Evolutionary conservation across 2,113 vertebrate genomes (phyloP), one percentile per base, ranked within the genome.

Genomic region (Platysteira castanea): DNA sequence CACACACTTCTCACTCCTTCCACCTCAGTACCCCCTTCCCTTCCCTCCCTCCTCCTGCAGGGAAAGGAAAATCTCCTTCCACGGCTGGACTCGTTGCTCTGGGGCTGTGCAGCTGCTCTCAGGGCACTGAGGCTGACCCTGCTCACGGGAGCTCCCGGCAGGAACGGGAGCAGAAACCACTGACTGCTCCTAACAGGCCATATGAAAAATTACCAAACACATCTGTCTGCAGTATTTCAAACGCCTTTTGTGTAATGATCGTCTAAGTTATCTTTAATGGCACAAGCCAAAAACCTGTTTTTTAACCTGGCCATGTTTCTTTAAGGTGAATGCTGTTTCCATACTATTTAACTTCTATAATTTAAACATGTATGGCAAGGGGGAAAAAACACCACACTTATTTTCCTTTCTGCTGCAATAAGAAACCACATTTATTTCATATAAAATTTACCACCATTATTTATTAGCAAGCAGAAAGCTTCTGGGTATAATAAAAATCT

Each of bases 401-500:
- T 84, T 90, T 90, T 88, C 42, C 59, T 82, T 91, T 81, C 69
- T 90, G 26, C 47, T 92, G 80, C 76, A 81, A 75, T 78, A 37
- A 81, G 73, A 84, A 82, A 77, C 39, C 52, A 84, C 50, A 92
- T 92, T 88, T 93, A 77, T 89, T 95, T 90, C 35, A 78, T 59
- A 88, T n/a, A 93, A 86, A 85, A 89, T 60, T 68, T 90, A 68
- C 37, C 77, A 85, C 54, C 37, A 50, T 96, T 96, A 96, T 95
- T 97, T 96, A 96, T 96, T 92, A 96, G 83, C 57, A 94, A 50
- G 33, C 76, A 92, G 73, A 94, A 90, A 92, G 80, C 95, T 93
- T 87, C 83, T 65, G 90, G 86, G 80, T 93, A 59, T 89, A 96
- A 96, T 90, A 88, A 90, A 91, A 87, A 78, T 33, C 56, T 82